Evolutionary conservation across 2,113 vertebrate genomes (phyloP), one percentile per base, ranked within the genome.

Genomic region (Pseudorhombus dupliciocellatus): DNA sequence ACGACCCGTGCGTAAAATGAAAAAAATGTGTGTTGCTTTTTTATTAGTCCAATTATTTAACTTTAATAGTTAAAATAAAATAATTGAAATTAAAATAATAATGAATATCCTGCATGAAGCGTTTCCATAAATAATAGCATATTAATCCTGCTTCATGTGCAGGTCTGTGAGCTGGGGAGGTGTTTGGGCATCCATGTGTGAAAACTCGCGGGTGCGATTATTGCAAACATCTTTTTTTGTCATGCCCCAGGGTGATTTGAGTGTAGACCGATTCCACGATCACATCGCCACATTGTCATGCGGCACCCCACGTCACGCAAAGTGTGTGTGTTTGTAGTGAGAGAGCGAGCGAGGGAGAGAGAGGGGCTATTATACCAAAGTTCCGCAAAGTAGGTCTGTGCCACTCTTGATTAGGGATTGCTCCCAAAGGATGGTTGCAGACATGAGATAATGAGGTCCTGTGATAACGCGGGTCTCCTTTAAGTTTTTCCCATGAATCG

Each of bases 371-470:
- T 88, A 81, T 76, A 72, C 66, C 85, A 78, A 75, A 82, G 73
- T 85, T 87, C 73, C 77, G 70, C 86, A 87, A 90, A 90, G 89
- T 90, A 90, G 91, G 88, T 91, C 88, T 86, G 82, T 91, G 92
- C 88, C 92, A 92, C 73, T 87, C 85, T 84, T 92, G 90, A 95
- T 95, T 95, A 95, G 73, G 89, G 81, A 46, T 84, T 85, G 86
- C 84, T 92, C 89, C 89, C 87, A 70, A 92, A 93, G 94, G 92
- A 95, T 94, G 94, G 92, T 85, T 85, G 90, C 90, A 90, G 94
- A 92, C 92, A 95, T 94, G 94, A 95, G 95, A 94, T 94, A 96
- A 96, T 94, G 93, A 95, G 95, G 94, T 93, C 92, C 93, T 83
- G 92, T 84, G 89, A 93, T 95, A 80, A 90, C 77, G 89, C 91